A percentile compares a stretch with the other conserved stretches of the same genome.
These are phyloP conservation scores for Argyrosomus japonicus DNA, from an alignment of 2,113 vertebrate genomes.

Conservation along the genomic window DNA sequence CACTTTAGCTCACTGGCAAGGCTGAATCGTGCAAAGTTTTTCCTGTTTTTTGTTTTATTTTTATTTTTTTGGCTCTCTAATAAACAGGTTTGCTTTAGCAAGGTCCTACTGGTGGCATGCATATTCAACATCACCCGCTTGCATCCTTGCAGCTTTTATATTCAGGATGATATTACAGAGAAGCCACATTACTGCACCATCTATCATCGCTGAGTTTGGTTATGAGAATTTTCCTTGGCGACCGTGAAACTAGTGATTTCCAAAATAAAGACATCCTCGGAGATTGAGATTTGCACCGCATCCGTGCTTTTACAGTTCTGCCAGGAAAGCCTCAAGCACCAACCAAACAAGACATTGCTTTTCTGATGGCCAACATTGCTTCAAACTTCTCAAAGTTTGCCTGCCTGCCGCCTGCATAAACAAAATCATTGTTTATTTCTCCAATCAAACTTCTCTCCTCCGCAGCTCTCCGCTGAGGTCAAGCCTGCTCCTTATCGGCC, in stretches of 20 bases:
- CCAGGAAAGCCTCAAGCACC: not conserved
- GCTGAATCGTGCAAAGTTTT: slow-evolving; percentile 41
- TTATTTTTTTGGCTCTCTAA: not conserved
- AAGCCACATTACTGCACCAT: slow-evolving; percentile 24
- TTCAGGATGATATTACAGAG: slow-evolving; percentile 25
- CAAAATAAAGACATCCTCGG: not conserved
- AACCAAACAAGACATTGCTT: not conserved
- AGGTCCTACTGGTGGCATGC: slow-evolving; percentile 55
- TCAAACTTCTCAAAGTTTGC: slow-evolving; percentile 11
- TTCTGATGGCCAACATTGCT: slow-evolving; percentile 8
- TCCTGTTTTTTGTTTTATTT: not conserved
- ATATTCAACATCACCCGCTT: slow-evolving; percentile 33
- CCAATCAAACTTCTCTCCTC: not conserved
- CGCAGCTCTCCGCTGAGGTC: slow-evolving; percentile 63
- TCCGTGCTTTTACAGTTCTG: slow-evolving; percentile 5
- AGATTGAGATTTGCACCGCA: not conserved
- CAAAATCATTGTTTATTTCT: slow-evolving; percentile 7
- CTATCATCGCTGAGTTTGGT: not conserved
- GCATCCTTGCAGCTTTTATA: slow-evolving; percentile 10
- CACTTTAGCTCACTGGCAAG: slow-evolving; percentile 28
- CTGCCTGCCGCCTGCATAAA: slow-evolving; percentile 1
- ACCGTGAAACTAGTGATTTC: not conserved
- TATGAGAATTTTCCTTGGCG: not conserved
- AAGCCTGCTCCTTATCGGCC: slow-evolving; percentile 94
- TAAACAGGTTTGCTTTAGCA: slow-evolving; percentile 30